Evolutionary conservation across 2,113 vertebrate species (phyloP), one percentile per base, ranked within the genome.

Genomic region (Onychostruthus taczanowskii): DNA sequence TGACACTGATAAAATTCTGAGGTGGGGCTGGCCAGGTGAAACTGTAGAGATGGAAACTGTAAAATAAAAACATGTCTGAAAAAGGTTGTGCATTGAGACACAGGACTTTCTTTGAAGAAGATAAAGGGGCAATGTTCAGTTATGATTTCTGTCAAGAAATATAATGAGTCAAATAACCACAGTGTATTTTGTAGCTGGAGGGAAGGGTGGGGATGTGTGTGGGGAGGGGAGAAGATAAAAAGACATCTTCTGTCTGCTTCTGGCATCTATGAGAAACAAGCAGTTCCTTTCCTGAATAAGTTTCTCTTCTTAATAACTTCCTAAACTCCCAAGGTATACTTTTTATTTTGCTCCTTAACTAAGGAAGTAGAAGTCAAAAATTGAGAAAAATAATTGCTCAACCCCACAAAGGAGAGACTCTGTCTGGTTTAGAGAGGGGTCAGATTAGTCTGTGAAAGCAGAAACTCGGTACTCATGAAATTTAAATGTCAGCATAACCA

Each of bases 271-370:
- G 75, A 93, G 78, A 96, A 97, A 97, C 41, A 94, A 87, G 70
- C 84, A 96, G 70, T 94, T 95, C 78, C 10, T 89, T 89, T 89
- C 68, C 28, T 50, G 61, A 43, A 22, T 75, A 83, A 93, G 68
- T 62, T 95, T 95, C 93, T 93, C 44, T 96, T 96, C 61, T 94
- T 80, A 94, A 91, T 93, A 85, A 83, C 82, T 96, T 93, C 81
- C 77, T 69, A 95, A 88, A 95, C 75, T 93, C 90, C 69, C 80
- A 96, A 97, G 66, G 39, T 79, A 94, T 23, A 79, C 18, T 94
- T 72, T 85, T 90, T 93, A 93, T 94, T 97, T 93, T 94, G 24
- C 72, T 94, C 81, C 77, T 94, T 80, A 91, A 64, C 77, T 84
- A 95, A 96, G 94, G 87, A 94, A 97, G 92, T 89, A 80, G 82